Evolutionary conservation across 2,113 vertebrate species (phyloP), one percentile per base, ranked within the genome.

Genomic region (Oreotrochilus melanogaster): DNA sequence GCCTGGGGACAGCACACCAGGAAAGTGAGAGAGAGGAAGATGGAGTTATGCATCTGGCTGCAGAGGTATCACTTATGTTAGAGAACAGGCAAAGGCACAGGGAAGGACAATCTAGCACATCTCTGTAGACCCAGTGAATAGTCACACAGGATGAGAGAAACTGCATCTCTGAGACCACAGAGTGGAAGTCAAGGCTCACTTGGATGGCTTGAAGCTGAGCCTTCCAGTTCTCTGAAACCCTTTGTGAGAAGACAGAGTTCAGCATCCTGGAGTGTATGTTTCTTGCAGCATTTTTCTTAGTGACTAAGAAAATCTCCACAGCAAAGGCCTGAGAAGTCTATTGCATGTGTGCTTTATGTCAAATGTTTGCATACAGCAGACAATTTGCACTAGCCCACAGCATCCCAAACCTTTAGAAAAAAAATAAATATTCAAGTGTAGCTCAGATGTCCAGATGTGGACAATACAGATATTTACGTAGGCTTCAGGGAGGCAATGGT

Each of bases 401-500:
- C 12, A 80, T 24, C 19, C 54, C 65, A 70, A 86, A 64, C 47
- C 35, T 47, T 88, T 66, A 51, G 28, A 70, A 27, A 2, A 74
- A 84, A 12, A 54, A 75, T n/a, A n/a, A 30, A 17, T 22, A 69
- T 8, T 47, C 71, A 56, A 39, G 42, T 0, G 3, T 18, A 71
- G 10, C 47, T 69, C 62, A 45, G 53, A 21, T 28, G 37, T 17
- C 70, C 73, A 79, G 30, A 25, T 14, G 42, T n/a, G 51, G 31
- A 5, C 45, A 72, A 53, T 42, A 31, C 45, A 64, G 64, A 33
- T 66, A 30, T 64, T 65, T 53, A 35, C 1, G 17, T 78, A 27
- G 69, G 84, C 67, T 95, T 96, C 92, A 80, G 66, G 81, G 96
- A 95, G 96, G 95, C 97, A 97, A 97, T 92, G 95, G 97, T 98